Conservation (phyloP, 1,140 invertebrate genomes). For the Streblospio benedicti region DNA sequence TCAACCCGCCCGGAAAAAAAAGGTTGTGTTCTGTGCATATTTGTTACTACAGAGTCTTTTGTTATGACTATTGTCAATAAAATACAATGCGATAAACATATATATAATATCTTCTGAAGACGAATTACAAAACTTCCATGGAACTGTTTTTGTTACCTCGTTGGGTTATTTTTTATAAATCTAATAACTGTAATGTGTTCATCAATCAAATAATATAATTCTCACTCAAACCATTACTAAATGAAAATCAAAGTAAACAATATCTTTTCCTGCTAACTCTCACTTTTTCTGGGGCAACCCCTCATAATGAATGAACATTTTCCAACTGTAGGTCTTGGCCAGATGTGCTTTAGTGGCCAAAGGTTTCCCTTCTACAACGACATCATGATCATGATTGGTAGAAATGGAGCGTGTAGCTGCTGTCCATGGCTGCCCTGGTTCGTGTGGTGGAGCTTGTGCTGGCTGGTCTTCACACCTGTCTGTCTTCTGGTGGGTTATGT, state of each 20-base stretch:
- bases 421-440: background rate
- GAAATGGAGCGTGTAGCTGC: background rate
- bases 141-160: no score
- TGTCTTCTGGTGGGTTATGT: slow-evolving; percentile 65
- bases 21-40: no score
- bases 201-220: background rate
- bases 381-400: slow-evolving; percentile 46
- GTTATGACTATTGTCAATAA: no score
- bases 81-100: no score
- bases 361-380: slow-evolving; percentile 44
- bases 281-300: background rate
- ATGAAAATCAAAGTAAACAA: background rate
- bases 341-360: background rate
- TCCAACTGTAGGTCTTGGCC: background rate
- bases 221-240: background rate
- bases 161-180: no score
- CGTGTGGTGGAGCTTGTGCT: slow-evolving; percentile 49
- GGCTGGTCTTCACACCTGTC: slow-evolving; percentile 67
- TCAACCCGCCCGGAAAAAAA: background rate
- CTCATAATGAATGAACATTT: background rate
- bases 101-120: no score
- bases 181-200: no score
- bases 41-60: no score
- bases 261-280: background rate
- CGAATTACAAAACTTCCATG: no score